Evolutionary conservation across 2,888 invertebrate genomes (phyloP), one percentile per base, ranked within the genome.

Genomic region (Trichacis sp.): DNA sequence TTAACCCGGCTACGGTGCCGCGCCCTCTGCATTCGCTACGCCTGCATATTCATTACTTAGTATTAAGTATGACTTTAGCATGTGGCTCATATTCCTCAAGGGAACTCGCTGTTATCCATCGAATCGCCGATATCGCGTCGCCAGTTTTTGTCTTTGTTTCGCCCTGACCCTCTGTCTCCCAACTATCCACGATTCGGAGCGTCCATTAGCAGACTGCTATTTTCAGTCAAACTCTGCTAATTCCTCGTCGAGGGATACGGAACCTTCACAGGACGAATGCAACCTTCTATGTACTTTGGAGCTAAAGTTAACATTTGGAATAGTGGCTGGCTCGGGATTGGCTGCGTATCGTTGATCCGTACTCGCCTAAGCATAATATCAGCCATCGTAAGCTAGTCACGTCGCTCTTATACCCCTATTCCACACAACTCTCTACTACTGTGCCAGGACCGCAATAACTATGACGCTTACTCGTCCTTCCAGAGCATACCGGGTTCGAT

Each of bases 41-140:
- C 64, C 75, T 78, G 78, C 80, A 79, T 80, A 80, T 80, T 79
- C 80, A 81, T 81, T 76, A 77, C 77, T 75, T 71, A 73, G 68
- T 74, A 72, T 73, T 73, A 74, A 78, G 75, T 77, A 77, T 74
- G 72, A 77, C 74, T 73, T 74, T 68, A 71, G 69, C 67, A 62
- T 68, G 58, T 61, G 64, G 62, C 49, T 56, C 55, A 63, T 46
- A 58, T 64, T 65, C 49, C 58, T 56, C 60, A 53, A 58, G 50
- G 61, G 53, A 50, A 24, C 53, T 40, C 59, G 52, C 53, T 59
- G 56, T 57, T 52, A 64, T 58, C 64, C 42, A 40, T 38, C 15
- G 2, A 47, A 64, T 55, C 17, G 52, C 51, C 60, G 49, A 51
- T 52, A 53, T 52, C 43, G 3, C 45, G 14, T 24, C 15, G 17